These are phyloP conservation scores for Drosophila buzzatii DNA, from an alignment of 2,888 invertebrate genomes.

Conservation along the genomic window DNA sequence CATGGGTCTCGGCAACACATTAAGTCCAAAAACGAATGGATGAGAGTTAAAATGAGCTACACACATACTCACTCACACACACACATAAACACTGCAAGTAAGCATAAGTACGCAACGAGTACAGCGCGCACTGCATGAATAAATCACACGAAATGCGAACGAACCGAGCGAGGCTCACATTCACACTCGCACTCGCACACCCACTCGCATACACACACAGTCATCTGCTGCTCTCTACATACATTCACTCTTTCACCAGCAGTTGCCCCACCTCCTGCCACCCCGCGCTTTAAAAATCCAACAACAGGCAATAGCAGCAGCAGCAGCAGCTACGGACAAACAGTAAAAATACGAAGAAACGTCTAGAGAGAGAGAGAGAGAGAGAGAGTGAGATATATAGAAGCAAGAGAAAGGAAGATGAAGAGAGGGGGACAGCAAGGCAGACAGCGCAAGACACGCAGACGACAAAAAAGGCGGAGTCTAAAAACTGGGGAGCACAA, in stretches of 20 bases:
- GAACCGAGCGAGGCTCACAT: conserved; percentile 66
- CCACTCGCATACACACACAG: conserved; percentile 12
- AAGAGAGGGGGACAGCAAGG: conserved; percentile 35
- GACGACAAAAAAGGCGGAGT: conserved; percentile 83
- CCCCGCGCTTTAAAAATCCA: conserved; percentile 71
- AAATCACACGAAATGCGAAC: conserved; percentile 79
- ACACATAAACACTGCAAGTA: conserved; percentile 51
- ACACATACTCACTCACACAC: conserved; percentile 36
- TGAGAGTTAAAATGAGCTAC: conserved; percentile 80
- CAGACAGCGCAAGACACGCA: conserved; percentile 74
- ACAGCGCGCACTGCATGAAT: conserved; percentile 69
- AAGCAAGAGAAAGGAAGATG: conserved; percentile 3
- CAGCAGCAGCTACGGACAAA: conserved; percentile 27
- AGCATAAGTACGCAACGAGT: conserved; percentile 77
- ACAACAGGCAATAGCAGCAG: conserved; percentile 61
- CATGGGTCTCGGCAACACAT: conserved; percentile 69
- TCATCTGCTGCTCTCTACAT: conserved; percentile 47
- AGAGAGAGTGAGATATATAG: conserved; percentile 7
- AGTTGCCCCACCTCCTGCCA: conserved; percentile 14
- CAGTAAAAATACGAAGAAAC: conserved; percentile 64
- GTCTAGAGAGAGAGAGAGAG: conserved; percentile 9
- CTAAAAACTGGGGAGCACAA: conserved; percentile 81
- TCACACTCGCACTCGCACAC: conserved; percentile 42
- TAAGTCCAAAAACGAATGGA: conserved; percentile 79
- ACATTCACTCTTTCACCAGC: conserved; percentile 76